Base-by-base conservation (phyloP, 2,797 vertebrate genomes). In the Diplodus puntazzo region DNA sequence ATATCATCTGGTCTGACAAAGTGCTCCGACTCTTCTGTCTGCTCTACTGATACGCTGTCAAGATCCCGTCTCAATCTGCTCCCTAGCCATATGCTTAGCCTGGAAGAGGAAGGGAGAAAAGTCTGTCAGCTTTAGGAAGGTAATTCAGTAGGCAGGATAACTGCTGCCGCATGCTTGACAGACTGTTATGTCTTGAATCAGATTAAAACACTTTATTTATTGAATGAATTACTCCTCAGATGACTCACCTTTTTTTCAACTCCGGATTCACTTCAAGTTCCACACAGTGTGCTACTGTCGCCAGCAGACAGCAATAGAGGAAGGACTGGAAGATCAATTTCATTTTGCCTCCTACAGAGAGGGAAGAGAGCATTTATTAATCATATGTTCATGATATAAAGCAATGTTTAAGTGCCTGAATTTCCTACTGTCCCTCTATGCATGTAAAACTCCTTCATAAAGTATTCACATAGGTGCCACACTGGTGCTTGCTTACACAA, bases 171-270 rank as follows among this genome's bases (percentile, higher is more conserved):
- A 53, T 20, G n/a, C n/a, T 77, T 59, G 59, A 55, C 34, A 68
- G 16, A 69, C 21, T 62, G 21, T 75, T 25, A 55, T 18, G 60
- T 45, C 34, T 73, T 52, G n/a, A 3, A 59, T 77, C n/a, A 67
- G 14, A 34, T 73, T 11, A 68, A 57, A 69, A 53, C n/a, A 49
- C 55, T 73, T 68, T 61, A 1, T 75, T 62, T 10, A 50, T 50
- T 60, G 39, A 68, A 63, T 77, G 3, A 70, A 79, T 78, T n/a
- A 54, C 34, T 73, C 11, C 23, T 74, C 21, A 74, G 58, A 72
- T 49, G 70, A 82, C 97, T 97, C 91, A 99, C 98, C 96, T 98
- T 94, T 96, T 97, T 95, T 95, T 96, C 90, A 97, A 94, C 89
- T 96, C 93, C 14, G 95, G 94, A 70, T 96, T 96, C 87, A 96